Conservation (phyloP, 2,888 invertebrate genomes). For the Hipparchia semele region DNA sequence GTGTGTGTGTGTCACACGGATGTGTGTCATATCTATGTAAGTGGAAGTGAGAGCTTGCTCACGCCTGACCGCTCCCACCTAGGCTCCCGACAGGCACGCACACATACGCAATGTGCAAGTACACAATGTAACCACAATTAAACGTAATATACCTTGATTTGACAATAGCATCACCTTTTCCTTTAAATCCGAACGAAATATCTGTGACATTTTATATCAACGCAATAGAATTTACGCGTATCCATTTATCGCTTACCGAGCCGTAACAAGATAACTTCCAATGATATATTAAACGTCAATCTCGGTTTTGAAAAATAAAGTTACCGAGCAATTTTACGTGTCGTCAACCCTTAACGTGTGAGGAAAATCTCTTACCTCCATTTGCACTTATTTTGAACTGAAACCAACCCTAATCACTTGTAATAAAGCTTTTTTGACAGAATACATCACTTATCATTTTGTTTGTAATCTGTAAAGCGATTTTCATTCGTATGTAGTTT, state of each 20-base stretch:
- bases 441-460: not conserved
- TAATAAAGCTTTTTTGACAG: not conserved
- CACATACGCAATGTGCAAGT: no score
- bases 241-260: constrained; percentile 47
- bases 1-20: no score
- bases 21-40: no score
- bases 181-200: not conserved
- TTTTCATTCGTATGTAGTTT: not conserved
- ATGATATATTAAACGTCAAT: constrained; percentile 71
- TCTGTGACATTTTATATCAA: constrained; percentile 13
- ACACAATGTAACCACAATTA: no score
- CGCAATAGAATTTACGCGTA: constrained; percentile 10
- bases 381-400: constrained; percentile 2
- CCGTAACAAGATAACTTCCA: constrained; percentile 58
- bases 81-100: no score
- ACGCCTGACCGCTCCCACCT: no score
- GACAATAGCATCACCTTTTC: not conserved
- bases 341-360: constrained; percentile 69
- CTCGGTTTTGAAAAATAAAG: constrained; percentile 76
- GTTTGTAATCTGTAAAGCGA: not conserved
- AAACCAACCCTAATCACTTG: constrained; percentile 24
- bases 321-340: constrained; percentile 79
- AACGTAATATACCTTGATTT: not conserved
- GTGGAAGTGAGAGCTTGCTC: no score
- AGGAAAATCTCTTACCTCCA: constrained; percentile 45